Percentiles rank a stretch among this genome's conserved stretches.
Conservation (phyloP, 2,888 invertebrate species). For the Stenurella melanura region DNA sequence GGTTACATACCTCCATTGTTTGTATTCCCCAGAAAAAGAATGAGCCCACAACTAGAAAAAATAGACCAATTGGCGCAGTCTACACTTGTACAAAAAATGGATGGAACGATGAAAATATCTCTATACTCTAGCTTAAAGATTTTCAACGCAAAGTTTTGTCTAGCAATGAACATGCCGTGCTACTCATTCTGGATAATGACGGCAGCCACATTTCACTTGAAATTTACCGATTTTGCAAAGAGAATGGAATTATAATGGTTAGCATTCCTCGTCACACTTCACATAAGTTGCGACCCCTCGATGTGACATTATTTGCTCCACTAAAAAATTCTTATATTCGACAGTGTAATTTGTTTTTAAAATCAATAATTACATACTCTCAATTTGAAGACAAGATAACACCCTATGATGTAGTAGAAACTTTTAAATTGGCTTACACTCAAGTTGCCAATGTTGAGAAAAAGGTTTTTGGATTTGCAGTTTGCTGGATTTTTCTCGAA, state of each 20-base stretch:
- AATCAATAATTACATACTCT: constrained; percentile 11
- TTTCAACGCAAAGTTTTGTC: constrained; percentile 61
- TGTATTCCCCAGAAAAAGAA: constrained; percentile 37
- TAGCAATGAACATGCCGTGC: constrained; percentile 62
- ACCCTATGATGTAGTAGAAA: constrained; percentile 43
- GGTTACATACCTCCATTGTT: constrained; percentile 65
- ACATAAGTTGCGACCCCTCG: constrained; percentile 39
- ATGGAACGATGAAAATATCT: constrained; percentile 59
- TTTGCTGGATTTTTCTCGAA: not conserved
- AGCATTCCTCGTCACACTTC: constrained; percentile 52
- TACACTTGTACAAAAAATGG: constrained; percentile 64
- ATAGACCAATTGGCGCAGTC: constrained; percentile 54
- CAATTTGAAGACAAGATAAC: constrained; percentile 45
- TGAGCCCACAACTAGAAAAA: constrained; percentile 49
- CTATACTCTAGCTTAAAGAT: constrained; percentile 41
- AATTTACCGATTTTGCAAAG: constrained; percentile 44
- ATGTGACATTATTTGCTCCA: not conserved
- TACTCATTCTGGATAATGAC: constrained; percentile 64
- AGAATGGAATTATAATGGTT: constrained; percentile 41
- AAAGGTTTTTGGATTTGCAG: constrained; percentile 25
- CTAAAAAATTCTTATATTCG: constrained; percentile 33
- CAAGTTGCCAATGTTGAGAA: constrained; percentile 42
- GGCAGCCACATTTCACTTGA: constrained; percentile 45
- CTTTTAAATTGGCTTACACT: constrained; percentile 43
- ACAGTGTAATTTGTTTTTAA: constrained; percentile 45